A percentile compares a stretch with the other conserved stretches of the same genome.
phyloP scores from a whole-genome alignment of 2,113 vertebrate genomes.

The Rhipidura dahli region DNA sequence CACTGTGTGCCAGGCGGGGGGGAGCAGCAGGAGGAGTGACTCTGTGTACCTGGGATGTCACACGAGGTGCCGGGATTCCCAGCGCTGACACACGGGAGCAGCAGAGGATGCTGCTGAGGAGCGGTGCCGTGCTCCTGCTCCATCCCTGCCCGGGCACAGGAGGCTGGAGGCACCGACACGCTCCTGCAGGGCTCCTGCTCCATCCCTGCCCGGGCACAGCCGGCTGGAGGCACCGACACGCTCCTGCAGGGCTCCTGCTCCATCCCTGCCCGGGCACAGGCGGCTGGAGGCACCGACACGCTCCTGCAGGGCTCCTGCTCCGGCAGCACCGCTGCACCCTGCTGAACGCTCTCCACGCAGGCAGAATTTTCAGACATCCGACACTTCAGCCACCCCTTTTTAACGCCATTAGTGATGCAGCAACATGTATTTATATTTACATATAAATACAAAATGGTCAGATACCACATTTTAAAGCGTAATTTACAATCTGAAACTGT shows the following conservation, averaged over 20 bases:
- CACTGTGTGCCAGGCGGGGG: rapidly evolving
- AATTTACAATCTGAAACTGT: constrained; percentile 43
- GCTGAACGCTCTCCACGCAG: rapidly evolving
- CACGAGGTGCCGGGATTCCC: neutral
- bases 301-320: neutral
- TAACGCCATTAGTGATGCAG: constrained; percentile 43
- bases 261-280: rapidly evolving
- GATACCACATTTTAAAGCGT: constrained; percentile 20
- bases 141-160: rapidly evolving
- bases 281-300: rapidly evolving
- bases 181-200: too few relatives aligned
- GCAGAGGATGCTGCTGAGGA: rapidly evolving
- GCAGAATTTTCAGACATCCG: neutral
- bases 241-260: neutral
- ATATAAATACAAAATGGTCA: constrained; percentile 54
- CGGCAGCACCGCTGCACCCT: rapidly evolving
- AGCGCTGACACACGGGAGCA: neutral
- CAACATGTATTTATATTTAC: constrained; percentile 41
- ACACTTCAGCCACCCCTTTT: neutral
- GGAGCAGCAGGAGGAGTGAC: neutral
- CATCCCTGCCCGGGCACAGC: neutral
- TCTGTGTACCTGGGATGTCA: neutral
- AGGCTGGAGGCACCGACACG: rapidly evolving
- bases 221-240: rapidly evolving
- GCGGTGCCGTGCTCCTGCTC: neutral